These are phyloP conservation scores for Hirundo rustica DNA, from an alignment of 2,797 vertebrate genomes.

Conservation along the genomic window DNA sequence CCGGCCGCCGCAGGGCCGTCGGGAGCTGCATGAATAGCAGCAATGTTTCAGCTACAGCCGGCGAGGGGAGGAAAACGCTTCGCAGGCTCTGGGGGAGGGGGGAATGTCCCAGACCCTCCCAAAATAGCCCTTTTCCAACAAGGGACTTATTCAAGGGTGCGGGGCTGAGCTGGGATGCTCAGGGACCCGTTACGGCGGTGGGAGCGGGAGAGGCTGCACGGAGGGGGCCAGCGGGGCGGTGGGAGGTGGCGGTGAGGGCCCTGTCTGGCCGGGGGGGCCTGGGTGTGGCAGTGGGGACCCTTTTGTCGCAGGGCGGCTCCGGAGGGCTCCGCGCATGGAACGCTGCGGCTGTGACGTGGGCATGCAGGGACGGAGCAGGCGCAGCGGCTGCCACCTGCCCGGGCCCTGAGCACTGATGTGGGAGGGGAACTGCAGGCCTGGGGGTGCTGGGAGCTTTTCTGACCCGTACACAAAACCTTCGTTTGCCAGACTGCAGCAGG, in stretches of 20 bases:
- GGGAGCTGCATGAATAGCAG: slow-evolving; percentile 46
- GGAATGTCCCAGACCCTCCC: slow-evolving; percentile 12
- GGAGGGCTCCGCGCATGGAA: neutral
- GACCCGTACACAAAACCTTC: neutral
- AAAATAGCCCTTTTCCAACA: slow-evolving; percentile 47
- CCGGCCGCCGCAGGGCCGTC: neutral
- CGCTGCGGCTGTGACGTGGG: slow-evolving; percentile 37
- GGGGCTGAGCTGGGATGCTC: neutral
- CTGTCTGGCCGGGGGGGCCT: neutral
- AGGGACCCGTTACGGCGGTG: accelerated
- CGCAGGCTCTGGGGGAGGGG: slow-evolving; percentile 10
- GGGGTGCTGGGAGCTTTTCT: neutral
- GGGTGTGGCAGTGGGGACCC: neutral
- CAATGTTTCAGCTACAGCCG: slow-evolving; percentile 59
- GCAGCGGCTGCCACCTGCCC: slow-evolving; percentile 35
- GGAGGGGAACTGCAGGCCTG: neutral
- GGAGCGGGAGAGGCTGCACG: accelerated
- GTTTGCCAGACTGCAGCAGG: neutral
- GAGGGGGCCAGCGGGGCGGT: accelerated
- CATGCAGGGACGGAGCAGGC: neutral
- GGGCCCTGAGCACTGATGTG: neutral
- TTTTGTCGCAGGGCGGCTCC: slow-evolving; percentile 18
- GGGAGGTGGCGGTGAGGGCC: neutral
- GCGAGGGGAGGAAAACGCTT: neutral
- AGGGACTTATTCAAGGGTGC: slow-evolving; percentile 45